A percentile compares a stretch with the other conserved stretches of the same genome.
phyloP scores from a whole-genome alignment of 2,888 invertebrate genomes.

The Platycnemis pennipes region DNA sequence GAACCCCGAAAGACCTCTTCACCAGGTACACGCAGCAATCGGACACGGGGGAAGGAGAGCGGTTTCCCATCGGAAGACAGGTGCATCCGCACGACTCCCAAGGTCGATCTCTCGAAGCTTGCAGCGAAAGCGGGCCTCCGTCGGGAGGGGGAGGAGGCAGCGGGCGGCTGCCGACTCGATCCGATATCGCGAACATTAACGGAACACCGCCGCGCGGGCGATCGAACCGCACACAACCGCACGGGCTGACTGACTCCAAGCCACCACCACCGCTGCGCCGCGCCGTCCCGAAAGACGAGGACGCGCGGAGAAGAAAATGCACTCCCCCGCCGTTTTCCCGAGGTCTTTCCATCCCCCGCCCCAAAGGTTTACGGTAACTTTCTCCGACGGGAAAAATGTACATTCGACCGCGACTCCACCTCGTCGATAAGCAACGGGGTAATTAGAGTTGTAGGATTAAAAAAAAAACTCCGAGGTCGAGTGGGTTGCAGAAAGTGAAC shows the following conservation, averaged over 20 bases:
- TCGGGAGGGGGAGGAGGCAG: background rate
- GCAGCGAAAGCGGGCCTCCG: background rate
- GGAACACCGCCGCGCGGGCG: background rate
- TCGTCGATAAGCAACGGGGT: background rate
- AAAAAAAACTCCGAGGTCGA: background rate
- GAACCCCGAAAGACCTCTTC: background rate
- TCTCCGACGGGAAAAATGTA: background rate
- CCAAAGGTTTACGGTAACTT: background rate
- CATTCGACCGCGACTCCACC: background rate
- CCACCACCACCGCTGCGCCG: background rate
- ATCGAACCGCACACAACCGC: slow-evolving; percentile 1
- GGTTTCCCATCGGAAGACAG: background rate
- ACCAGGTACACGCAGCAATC: background rate
- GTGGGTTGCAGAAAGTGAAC: background rate
- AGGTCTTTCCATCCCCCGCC: background rate
- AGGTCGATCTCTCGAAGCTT: background rate
- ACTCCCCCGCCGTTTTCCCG: background rate
- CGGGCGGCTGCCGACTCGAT: background rate
- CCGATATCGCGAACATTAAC: background rate
- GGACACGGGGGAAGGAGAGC: background rate
- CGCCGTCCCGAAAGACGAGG: slow-evolving; percentile 25
- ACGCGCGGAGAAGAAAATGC: background rate
- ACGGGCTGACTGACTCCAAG: background rate
- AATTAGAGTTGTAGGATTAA: background rate
- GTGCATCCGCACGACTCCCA: slow-evolving; percentile 12